These are phyloP conservation scores for Grammomys surdaster DNA, from an alignment of 2,113 vertebrate species.

Conservation along the genomic window DNA sequence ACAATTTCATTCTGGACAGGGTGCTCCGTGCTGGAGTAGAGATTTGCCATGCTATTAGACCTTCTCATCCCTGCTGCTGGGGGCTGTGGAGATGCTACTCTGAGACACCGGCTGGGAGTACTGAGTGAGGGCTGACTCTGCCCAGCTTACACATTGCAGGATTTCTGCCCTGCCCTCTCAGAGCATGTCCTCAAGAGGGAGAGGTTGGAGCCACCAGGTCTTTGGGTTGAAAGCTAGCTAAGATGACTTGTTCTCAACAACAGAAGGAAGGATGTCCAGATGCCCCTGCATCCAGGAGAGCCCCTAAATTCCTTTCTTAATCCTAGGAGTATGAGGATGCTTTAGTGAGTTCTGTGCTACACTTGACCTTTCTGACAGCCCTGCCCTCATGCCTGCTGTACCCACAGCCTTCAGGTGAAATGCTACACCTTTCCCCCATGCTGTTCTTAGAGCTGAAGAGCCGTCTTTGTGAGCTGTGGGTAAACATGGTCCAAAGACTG, in stretches of 20 bases:
- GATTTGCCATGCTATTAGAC: not conserved
- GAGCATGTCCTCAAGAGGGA: not conserved
- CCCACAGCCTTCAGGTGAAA: not conserved
- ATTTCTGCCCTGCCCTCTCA: not conserved
- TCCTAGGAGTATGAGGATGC: accelerated
- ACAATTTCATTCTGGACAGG: constrained; percentile 9
- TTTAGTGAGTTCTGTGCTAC: not conserved
- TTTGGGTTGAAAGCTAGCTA: accelerated
- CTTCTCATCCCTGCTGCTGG: not conserved
- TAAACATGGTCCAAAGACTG: not conserved
- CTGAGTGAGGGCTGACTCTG: not conserved
- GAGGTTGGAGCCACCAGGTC: not conserved
- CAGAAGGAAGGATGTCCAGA: not conserved
- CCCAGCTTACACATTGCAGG: accelerated
- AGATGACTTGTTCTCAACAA: not conserved
- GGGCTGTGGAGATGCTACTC: accelerated
- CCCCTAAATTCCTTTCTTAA: not conserved
- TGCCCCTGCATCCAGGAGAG: not conserved
- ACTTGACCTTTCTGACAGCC: not conserved
- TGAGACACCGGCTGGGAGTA: not conserved
- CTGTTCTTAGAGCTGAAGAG: not conserved
- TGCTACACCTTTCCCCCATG: not conserved
- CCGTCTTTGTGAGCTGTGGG: not conserved
- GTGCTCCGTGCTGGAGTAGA: not conserved
- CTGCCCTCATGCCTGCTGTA: no score